Evolutionary conservation across 1,140 invertebrate genomes (phyloP).

Genomic region (Tetramorium parvispinum): DNA sequence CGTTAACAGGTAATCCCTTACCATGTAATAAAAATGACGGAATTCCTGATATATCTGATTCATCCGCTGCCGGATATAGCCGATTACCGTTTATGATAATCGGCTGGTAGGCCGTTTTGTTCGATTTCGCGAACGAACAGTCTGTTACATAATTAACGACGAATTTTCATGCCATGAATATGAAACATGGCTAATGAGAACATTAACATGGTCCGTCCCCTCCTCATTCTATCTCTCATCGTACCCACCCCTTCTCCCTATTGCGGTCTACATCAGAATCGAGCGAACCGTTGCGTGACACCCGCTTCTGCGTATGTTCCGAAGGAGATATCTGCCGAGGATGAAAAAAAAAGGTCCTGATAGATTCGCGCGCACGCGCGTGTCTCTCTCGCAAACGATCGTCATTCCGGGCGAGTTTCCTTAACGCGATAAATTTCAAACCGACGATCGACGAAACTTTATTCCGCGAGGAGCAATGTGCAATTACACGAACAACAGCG

Average conservation of each 20-base stretch:
- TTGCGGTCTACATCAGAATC: constrained; percentile 6
- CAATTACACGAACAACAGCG: constrained; percentile 35
- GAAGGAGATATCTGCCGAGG: background rate
- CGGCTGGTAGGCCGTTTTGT: constrained; percentile 41
- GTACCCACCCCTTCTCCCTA: background rate
- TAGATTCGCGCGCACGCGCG: background rate
- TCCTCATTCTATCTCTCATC: background rate
- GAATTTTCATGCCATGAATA: constrained; percentile 75
- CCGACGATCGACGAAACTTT: background rate
- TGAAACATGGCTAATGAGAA: constrained; percentile 74
- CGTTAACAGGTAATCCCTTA: background rate
- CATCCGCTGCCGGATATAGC: constrained; percentile 28
- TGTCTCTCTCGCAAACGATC: background rate
- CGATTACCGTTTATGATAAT: constrained; percentile 69
- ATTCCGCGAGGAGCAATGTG: constrained; percentile 13
- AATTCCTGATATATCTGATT: constrained; percentile 29
- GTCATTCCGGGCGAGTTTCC: background rate
- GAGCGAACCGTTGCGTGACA: background rate
- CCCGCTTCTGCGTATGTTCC: background rate
- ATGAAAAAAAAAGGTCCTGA: background rate
- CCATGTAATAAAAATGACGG: background rate
- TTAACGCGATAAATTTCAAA: constrained; percentile 29
- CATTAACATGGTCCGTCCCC: constrained; percentile 70
- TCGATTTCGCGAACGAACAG: constrained; percentile 15
- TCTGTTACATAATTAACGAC: constrained; percentile 75